Evolutionary conservation across 1,140 invertebrate genomes (phyloP), one percentile per base, ranked within the genome.

Genomic region (Bacillus rossius): DNA sequence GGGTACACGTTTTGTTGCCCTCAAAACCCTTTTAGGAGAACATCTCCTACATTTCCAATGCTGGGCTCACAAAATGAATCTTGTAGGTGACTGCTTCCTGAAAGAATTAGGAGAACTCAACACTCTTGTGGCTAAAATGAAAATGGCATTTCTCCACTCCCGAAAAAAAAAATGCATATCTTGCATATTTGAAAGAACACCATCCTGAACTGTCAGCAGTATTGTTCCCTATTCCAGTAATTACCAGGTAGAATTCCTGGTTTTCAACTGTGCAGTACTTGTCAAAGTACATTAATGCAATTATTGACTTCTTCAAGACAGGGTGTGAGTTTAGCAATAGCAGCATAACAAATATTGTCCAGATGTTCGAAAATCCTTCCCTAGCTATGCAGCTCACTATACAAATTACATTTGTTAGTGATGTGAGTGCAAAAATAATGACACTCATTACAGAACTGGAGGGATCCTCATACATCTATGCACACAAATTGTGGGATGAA

Each of bases 231-330:
- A 45, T 20, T 45, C 43, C 43, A 45, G 43, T 45, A 5, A 45
- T 45, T 20, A 45, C 43, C 23, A 19, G 43, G 17, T 45, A n/a
- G 43, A 45, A 45, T 45, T 45, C 43, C 43, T 45, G 43, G 43
- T 45, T 45, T 25, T 5, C 17, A 45, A 3, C 4, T 20, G 43
- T 45, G 43, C 17, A 20, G 17, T 45, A 45, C 23, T 20, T 45
- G 5, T 19, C 17, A 20, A 25, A 45, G 43, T 45, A 45, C 43
- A 45, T 45, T 45, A 25, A 45, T 20, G 17, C 43, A 20, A 20
- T 45, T 20, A 13, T 20, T 19, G 8, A 45, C 17, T 45, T 45
- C 23, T 25, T 45, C 17, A n/a, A 45, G 43, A 20, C 43, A 45
- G 29, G 29, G 10, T 45, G 43, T 8, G 43, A 45, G 23, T 25